Evolutionary conservation across 2,797 vertebrate species (phyloP), one percentile per base, ranked within the genome.

Genomic region (Microctenopoma stevenorrisi): DNA sequence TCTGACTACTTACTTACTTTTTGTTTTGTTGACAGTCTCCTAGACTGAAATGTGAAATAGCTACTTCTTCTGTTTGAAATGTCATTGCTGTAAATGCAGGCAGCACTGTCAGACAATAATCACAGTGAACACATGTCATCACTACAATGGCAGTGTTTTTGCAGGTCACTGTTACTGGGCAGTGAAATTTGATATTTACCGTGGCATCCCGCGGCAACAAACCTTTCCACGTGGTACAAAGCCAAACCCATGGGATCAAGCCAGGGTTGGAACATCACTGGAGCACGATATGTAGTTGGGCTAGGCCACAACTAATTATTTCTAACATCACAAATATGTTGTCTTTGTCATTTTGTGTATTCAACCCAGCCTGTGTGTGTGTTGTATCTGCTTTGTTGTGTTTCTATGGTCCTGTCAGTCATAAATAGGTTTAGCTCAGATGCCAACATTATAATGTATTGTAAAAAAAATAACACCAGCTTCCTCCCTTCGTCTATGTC

Each of bases 361-460:
- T 30, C 37, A 28, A 71, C 33, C 10, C 18, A 37, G 2, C 0
- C n/a, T 42, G 22, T 59, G 30, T 18, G 7, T 46, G 10, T 15
- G 22, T 22, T 58, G 26, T 30, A 14, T 35, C 5, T 35, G 33
- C 22, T 22, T 22, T 22, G 22, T 22, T 22, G 22, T 37, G 7
- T 55, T 60, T 55, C 22, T 35, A 0, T 66, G 60, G 42, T 48
- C 53, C 49, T 7, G 47, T 65, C 49, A 64, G 55, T 43, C 56
- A 57, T 61, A 42, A 37, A 51, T 68, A 48, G 75, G 10, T 49
- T 46, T 26, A 70, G 40, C 38, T 42, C 7, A 38, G 53, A 43
- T 74, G 81, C 70, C 72, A 68, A 78, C 70, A 82, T 81, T 54
- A 72, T 84, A 80, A 78, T 77, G 67, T 76, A 72, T 81, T 78